These are phyloP conservation scores for Triplophysa bombifrons DNA, from an alignment of 2,797 vertebrate species.

Conservation along the genomic window DNA sequence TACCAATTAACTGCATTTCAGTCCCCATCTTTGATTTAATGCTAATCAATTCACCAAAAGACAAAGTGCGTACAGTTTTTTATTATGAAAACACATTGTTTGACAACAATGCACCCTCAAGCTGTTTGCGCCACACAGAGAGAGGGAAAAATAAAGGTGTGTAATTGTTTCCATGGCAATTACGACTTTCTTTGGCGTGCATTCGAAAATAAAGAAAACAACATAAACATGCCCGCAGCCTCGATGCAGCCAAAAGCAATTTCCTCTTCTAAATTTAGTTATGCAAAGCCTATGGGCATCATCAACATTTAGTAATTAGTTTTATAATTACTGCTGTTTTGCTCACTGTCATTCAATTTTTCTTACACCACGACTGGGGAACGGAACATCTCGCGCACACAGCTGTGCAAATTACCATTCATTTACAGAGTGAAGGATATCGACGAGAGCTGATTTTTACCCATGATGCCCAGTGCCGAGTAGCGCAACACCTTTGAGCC, in stretches of 20 bases:
- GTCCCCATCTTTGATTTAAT: constrained; percentile 59
- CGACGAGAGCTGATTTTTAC: constrained; percentile 59
- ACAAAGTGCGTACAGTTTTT: constrained; percentile 64
- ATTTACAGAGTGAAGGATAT: constrained; percentile 86
- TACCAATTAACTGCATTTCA: constrained; percentile 45
- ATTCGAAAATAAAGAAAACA: constrained; percentile 66
- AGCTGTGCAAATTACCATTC: constrained; percentile 94
- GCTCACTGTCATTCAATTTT: constrained; percentile 95
- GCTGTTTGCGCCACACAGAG: constrained; percentile 64
- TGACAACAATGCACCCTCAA: constrained; percentile 69
- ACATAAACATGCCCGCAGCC: constrained; percentile 70
- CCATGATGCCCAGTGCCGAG: constrained; percentile 40
- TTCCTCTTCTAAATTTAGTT: constrained; percentile 99
- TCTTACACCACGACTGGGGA: constrained; percentile 93
- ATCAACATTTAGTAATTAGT: constrained; percentile 99
- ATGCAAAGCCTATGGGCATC: constrained; percentile 99
- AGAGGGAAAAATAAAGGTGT: constrained; percentile 60
- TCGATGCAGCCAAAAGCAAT: constrained; percentile 96
- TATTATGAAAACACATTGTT: constrained; percentile 71
- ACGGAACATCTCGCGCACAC: constrained; percentile 95
- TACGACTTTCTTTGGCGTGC: constrained; percentile 68
- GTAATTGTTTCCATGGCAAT: constrained; percentile 81
- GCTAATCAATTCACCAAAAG: constrained; percentile 63
- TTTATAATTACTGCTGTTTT: constrained; percentile 99
- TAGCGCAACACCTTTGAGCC: constrained; percentile 47